Base-by-base conservation (phyloP, 2,113 vertebrate genomes). In the Trichomycterus rosablanca region DNA sequence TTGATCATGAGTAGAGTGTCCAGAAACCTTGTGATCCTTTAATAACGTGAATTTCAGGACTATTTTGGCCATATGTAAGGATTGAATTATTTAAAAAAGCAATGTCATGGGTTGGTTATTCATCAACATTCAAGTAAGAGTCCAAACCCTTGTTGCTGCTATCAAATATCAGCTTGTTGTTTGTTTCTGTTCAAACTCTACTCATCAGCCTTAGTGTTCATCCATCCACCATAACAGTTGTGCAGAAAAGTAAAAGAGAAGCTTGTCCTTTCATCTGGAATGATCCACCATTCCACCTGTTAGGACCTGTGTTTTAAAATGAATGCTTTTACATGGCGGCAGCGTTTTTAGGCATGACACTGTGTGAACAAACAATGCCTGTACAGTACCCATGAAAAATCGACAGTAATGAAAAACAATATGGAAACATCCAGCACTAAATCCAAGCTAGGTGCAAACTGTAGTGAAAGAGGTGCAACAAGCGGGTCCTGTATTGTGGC, bases 401-500 rank as follows among this genome's bases (percentile, higher is more conserved):
- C 22, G 19, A 53, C 40, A 34, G 37, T 55, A 39, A 46, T 5
- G 34, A 18, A 32, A 26, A 50, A 74, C 72, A 74, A 60, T 37
- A 34, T 46, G 44, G 70, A 70, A 60, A 45, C 42, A 64, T 73
- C 70, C 63, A 76, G 67, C 6, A 15, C 20, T 61, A 44, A n/a
- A n/a, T n/a, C n/a, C 32, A 45, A 63, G 48, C 20, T n/a, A 1
- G n/a, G 37, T 44, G 23, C 22, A 15, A 56, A 14, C 35, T 59
- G 10, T 52, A 55, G 40, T 20, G 3, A n/a, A n/a, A 32, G 50
- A 30, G 32, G 14, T 62, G n/a, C 24, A 39, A 28, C 5, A 23
- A 3, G 34, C 2, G 8, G 15, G 53, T 64, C 26, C 59, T 62
- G 73, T 67, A 79, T 84, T 86, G 81, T 77, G 72, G 72, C 66